Evolutionary conservation across 2,888 invertebrate genomes (phyloP).

Genomic region (Oscheius sp.): DNA sequence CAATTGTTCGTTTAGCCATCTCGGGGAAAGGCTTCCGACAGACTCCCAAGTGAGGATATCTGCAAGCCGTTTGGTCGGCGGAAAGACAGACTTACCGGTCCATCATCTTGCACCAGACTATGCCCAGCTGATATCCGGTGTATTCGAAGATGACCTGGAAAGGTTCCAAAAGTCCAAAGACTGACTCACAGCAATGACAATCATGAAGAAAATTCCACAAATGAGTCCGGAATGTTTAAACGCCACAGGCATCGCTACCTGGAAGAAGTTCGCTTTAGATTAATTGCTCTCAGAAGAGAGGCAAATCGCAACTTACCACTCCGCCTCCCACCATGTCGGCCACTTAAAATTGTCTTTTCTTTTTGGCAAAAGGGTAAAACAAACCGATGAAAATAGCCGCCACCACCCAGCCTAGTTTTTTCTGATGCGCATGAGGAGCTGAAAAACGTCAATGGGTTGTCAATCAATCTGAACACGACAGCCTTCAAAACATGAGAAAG

Average conservation of each 20-base stretch:
- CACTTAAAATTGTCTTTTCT: too few relatives aligned
- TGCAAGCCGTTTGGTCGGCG: not conserved
- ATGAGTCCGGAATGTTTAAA: slow-evolving; percentile 57
- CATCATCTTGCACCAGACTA: slow-evolving; percentile 66
- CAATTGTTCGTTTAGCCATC: slow-evolving; percentile 66
- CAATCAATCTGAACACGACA: too few relatives aligned
- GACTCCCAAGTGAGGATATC: slow-evolving; percentile 53
- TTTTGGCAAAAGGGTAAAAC: too few relatives aligned
- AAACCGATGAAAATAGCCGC: slow-evolving; percentile 60
- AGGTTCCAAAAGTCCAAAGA: too few relatives aligned
- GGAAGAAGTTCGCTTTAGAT: too few relatives aligned
- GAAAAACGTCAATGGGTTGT: slow-evolving; percentile 24
- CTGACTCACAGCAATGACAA: slow-evolving; percentile 52
- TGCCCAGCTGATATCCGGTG: slow-evolving; percentile 67
- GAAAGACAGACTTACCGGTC: slow-evolving; percentile 33
- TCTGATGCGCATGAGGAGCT: slow-evolving; percentile 44
- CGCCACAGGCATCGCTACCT: slow-evolving; percentile 64
- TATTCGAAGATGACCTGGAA: slow-evolving; percentile 66
- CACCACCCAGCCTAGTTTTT: slow-evolving; percentile 60
- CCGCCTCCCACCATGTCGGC: slow-evolving; percentile 70
- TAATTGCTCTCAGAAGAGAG: not conserved
- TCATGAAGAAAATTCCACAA: slow-evolving; percentile 55
- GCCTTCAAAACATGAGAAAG: not conserved
- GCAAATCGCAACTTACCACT: slow-evolving; percentile 57
- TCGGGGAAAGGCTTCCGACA: slow-evolving; percentile 69